Evolutionary conservation across 2,113 vertebrate genomes (phyloP).

Genomic region (Forbesichthys papilliferus): DNA sequence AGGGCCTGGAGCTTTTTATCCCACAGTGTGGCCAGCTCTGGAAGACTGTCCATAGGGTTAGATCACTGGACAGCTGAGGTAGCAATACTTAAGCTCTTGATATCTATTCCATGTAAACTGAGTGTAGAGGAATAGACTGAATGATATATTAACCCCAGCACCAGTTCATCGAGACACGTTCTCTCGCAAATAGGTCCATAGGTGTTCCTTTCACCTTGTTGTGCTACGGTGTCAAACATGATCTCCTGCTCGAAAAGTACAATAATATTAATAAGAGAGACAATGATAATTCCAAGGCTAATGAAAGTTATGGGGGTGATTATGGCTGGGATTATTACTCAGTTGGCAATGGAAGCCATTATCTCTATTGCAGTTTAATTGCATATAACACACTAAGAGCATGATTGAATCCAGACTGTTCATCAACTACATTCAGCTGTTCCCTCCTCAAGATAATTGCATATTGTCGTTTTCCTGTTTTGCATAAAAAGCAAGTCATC

Average conservation of each 20-base stretch:
- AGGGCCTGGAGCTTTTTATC: constrained; percentile 13
- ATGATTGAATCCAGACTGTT: constrained; percentile 81
- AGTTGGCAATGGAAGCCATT: constrained; percentile 76
- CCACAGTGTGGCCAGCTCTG: constrained; percentile 18
- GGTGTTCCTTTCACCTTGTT: constrained; percentile 49
- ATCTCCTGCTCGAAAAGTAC: constrained; percentile 62
- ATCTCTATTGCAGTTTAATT: constrained; percentile 84
- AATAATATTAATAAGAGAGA: constrained; percentile 75
- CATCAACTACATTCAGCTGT: constrained; percentile 78
- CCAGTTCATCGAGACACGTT: constrained; percentile 17
- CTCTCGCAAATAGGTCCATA: constrained; percentile 28
- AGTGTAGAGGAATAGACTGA: not conserved
- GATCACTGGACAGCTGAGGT: constrained; percentile 31
- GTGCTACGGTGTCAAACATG: constrained; percentile 64
- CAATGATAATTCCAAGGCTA: constrained; percentile 74
- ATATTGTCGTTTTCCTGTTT: constrained; percentile 82
- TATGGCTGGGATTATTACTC: constrained; percentile 79
- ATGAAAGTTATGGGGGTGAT: constrained; percentile 81
- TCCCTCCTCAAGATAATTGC: constrained; percentile 80
- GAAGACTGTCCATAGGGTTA: constrained; percentile 1
- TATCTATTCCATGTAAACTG: constrained; percentile 19
- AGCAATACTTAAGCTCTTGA: constrained; percentile 9
- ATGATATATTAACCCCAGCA: constrained; percentile 7
- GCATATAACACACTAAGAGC: constrained; percentile 78
- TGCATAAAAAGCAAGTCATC: constrained; percentile 81